Evolutionary conservation across 1,140 invertebrate genomes (phyloP).

Genomic region (Scaptomyza graminum): DNA sequence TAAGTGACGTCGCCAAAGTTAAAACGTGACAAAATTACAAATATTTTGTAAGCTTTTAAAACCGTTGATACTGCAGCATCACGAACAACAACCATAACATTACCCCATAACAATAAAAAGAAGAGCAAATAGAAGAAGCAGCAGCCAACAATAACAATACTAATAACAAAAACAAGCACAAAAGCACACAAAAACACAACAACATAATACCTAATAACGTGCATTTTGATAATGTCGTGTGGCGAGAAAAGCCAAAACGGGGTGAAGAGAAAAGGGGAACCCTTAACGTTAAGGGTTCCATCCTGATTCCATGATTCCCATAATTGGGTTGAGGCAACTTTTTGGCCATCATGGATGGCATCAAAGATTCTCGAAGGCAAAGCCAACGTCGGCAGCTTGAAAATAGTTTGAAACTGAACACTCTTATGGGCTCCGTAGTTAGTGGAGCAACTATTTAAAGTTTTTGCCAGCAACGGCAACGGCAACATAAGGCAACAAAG

Average conservation of each 20-base stretch:
- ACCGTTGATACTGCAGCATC: constrained; percentile 60
- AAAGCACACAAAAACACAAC: constrained; percentile 33
- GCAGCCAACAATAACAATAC: constrained; percentile 29
- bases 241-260: not conserved
- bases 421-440: constrained; percentile 17
- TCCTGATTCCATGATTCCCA: not conserved
- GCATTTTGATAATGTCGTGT: constrained; percentile 73
- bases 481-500: constrained; percentile 35
- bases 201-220: constrained; percentile 77
- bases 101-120: constrained; percentile 75
- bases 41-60: constrained; percentile 77
- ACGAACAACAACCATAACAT: constrained; percentile 71
- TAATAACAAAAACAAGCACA: constrained; percentile 14
- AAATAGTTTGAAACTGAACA: constrained; percentile 37
- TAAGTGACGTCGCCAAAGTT: constrained; percentile 75
- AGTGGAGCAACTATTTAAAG: constrained; percentile 42
- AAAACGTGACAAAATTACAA: constrained; percentile 81
- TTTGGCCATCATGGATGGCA: constrained; percentile 24
- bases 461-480: constrained; percentile 6
- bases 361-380: constrained; percentile 37
- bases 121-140: constrained; percentile 68
- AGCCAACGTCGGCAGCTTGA: not conserved
- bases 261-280: no score
- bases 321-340: constrained; percentile 21
- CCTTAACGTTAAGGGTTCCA: not conserved